Percentiles rank a stretch among this genome's conserved stretches.
Conservation (phyloP, 2,113 vertebrate species). For the Formicarius rufipectus region DNA sequence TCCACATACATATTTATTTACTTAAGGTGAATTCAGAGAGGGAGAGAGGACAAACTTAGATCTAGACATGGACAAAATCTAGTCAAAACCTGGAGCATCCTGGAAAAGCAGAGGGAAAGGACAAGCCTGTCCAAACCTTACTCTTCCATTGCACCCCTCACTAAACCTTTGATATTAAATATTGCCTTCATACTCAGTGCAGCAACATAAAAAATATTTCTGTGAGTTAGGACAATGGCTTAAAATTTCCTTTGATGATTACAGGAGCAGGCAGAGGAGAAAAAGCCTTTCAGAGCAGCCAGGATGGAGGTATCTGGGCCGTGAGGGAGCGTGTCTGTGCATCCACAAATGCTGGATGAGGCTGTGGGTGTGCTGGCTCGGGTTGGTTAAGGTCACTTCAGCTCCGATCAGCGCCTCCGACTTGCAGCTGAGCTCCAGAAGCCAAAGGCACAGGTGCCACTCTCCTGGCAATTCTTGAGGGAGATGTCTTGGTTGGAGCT, state of each 20-base stretch:
- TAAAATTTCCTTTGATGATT: slow-evolving; percentile 8
- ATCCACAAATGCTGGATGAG: not conserved
- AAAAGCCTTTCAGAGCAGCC: not conserved
- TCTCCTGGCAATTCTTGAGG: not conserved
- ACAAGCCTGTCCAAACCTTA: not conserved
- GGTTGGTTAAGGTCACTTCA: slow-evolving; percentile 12
- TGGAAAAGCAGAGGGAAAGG: not conserved
- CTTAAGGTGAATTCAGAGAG: not conserved
- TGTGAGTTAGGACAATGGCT: not conserved
- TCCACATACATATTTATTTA: not conserved
- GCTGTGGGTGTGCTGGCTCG: not conserved
- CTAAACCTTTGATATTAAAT: not conserved
- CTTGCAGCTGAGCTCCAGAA: slow-evolving; percentile 12
- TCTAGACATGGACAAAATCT: not conserved
- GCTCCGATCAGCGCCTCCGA: not conserved
- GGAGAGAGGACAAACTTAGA: not conserved
- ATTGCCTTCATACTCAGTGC: not conserved
- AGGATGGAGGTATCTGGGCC: not conserved
- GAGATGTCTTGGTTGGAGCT: not conserved
- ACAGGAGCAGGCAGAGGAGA: slow-evolving; percentile 15
- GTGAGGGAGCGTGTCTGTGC: accelerated
- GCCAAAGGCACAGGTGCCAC: not conserved
- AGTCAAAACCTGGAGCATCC: not conserved
- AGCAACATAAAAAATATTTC: not conserved
- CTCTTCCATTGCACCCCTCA: not conserved